Conservation (phyloP, 2,113 vertebrate genomes). For the Oryzias celebensis region DNA sequence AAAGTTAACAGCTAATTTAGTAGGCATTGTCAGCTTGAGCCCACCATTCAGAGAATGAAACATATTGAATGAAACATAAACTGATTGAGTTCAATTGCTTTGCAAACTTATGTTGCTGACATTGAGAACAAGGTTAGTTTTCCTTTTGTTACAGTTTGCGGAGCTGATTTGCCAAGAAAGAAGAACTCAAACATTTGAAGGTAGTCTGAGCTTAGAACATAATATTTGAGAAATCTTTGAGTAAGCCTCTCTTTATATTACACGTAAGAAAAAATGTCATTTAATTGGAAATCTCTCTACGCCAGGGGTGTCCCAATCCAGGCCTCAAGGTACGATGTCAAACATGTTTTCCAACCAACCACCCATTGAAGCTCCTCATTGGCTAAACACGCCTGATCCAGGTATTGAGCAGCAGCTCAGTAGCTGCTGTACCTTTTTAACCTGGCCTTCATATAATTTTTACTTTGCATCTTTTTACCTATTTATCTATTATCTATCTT, state of each 20-base stretch:
- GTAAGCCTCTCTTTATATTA: background rate
- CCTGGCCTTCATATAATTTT: too few relatives aligned
- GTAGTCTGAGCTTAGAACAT: slow-evolving; percentile 19
- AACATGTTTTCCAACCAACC: too few relatives aligned
- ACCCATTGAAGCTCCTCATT: too few relatives aligned
- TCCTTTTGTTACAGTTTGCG: slow-evolving; percentile 55
- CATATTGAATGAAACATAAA: too few relatives aligned
- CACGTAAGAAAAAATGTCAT: background rate
- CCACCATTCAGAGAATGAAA: slow-evolving; percentile 31
- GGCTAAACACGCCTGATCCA: too few relatives aligned
- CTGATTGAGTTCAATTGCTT: slow-evolving; percentile 52
- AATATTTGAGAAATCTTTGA: slow-evolving; percentile 8
- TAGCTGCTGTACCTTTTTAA: too few relatives aligned
- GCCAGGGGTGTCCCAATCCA: too few relatives aligned
- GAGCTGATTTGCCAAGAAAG: slow-evolving; percentile 31
- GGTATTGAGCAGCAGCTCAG: too few relatives aligned
- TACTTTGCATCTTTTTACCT: too few relatives aligned
- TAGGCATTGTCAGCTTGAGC: slow-evolving; percentile 47
- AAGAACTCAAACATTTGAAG: slow-evolving; percentile 56
- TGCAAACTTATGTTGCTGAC: slow-evolving; percentile 55
- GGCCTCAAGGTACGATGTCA: too few relatives aligned
- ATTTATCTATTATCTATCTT: too few relatives aligned
- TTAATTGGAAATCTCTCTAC: too few relatives aligned
- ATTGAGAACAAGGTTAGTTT: slow-evolving; percentile 56
- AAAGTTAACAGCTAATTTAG: slow-evolving; percentile 52